Percentiles rank a stretch among this genome's conserved stretches.
phyloP scores from a whole-genome alignment of 2,113 vertebrate species.

The Romanogobio albipinnatus region DNA sequence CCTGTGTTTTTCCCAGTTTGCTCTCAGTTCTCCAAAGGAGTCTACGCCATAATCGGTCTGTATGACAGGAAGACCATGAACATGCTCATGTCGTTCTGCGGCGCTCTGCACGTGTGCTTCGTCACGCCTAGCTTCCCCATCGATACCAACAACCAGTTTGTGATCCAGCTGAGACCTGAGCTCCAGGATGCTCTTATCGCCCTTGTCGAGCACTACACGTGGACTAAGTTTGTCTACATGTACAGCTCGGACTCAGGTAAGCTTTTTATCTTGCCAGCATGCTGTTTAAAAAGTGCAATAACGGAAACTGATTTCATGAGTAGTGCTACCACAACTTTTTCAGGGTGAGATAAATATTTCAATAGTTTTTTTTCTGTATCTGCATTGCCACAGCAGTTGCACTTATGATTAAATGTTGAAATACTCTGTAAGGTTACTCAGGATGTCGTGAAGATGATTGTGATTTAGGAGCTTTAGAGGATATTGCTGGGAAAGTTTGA shows the following conservation, averaged over 20 bases:
- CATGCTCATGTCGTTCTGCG: slow-evolving; percentile 98
- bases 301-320: background rate
- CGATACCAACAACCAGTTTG: slow-evolving; percentile 94
- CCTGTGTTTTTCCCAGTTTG: slow-evolving; percentile 80
- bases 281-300: background rate
- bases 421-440: slow-evolving; percentile 8
- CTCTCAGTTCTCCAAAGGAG: slow-evolving; percentile 97
- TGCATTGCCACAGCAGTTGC: background rate
- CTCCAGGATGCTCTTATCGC: slow-evolving; percentile 93
- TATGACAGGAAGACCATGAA: slow-evolving; percentile 95
- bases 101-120: slow-evolving; percentile 96
- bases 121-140: slow-evolving; percentile 93
- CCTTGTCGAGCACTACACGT: slow-evolving; percentile 90
- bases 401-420: slow-evolving; percentile 2
- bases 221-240: slow-evolving; percentile 96
- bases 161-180: slow-evolving; percentile 94
- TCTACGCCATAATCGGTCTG: slow-evolving; percentile 96
- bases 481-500: slow-evolving; percentile 39
- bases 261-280: background rate
- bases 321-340: background rate
- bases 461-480: slow-evolving; percentile 36
- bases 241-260: slow-evolving; percentile 94
- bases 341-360: background rate
- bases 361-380: background rate
- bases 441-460: slow-evolving; percentile 1